Base-by-base conservation (phyloP, 2,797 vertebrate species). In the Pseudochirops cupreus region DNA sequence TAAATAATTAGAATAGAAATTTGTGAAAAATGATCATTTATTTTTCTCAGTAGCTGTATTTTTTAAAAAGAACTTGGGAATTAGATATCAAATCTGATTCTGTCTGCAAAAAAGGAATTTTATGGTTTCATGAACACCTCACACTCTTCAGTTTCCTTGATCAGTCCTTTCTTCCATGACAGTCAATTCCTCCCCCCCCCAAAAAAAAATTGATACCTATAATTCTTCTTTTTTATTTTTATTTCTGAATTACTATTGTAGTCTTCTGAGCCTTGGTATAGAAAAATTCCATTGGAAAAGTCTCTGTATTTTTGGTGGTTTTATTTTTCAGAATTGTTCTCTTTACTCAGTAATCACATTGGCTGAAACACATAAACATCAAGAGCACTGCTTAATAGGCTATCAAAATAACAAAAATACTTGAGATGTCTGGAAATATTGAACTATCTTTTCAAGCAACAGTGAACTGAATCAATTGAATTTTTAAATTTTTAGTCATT, bases 321-420 rank as follows among this genome's bases (percentile, higher is more conserved):
- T 57, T 3, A 0, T 55, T 3, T 1, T 50, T 13, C 59, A 62
- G 29, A 62, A 21, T 12, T 12, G 11, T 29, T 26, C 2, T 26
- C 6, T 67, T 58, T n/a, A 24, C 21, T 16, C 5, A 0, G 16
- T 39, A 91, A 58, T 11, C 14, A 14, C 21, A 12, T 31, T 24
- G 11, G 59, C 59, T 14, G 5, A 54, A n/a, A 21, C n/a, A 7
- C 7, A 9, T 18, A 92, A 53, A 4, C n/a, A 5, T 9, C 18
- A 11, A 21, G 0, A 0, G 33, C 28, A 1, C 33, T 0, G 18
- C 56, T 28, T 90, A 26, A 26, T 62, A 54, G 33, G 54, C 0
- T 1, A 9, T 46, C 57, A 55, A 67, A 2, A 21, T 0, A 14
- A 52, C 21, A 14, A 0, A 2, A 56, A 24, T 33, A 62, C 4